Percentiles rank a stretch among this genome's conserved stretches.
These are phyloP conservation scores for Limnephilus auricula DNA, from an alignment of 2,888 invertebrate genomes.

Conservation along the genomic window DNA sequence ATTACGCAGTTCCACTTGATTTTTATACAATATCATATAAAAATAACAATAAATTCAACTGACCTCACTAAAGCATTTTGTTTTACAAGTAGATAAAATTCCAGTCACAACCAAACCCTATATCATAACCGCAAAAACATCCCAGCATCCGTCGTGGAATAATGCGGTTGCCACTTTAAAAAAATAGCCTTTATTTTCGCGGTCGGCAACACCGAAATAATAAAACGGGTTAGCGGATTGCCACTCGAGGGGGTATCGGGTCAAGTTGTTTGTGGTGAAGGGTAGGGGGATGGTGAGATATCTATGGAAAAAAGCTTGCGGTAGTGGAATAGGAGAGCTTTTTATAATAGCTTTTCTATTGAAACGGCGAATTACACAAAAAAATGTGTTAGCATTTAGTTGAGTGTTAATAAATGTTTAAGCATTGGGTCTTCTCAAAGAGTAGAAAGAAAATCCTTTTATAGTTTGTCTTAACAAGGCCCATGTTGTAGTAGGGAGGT, in stretches of 20 bases:
- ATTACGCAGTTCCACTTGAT: neutral
- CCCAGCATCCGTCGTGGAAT: neutral
- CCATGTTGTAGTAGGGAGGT: too few relatives aligned
- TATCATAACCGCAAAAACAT: neutral
- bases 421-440: too few relatives aligned
- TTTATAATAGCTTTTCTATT: neutral
- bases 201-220: constrained; percentile 44
- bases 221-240: constrained; percentile 41
- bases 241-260: constrained; percentile 25
- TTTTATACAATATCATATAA: neutral
- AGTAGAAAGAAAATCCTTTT: too few relatives aligned
- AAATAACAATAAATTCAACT: neutral
- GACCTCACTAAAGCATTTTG: neutral
- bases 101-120: neutral
- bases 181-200: neutral
- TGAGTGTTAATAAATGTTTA: neutral
- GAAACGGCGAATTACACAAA: neutral
- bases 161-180: neutral
- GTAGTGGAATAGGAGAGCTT: neutral
- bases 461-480: too few relatives aligned
- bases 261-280: neutral
- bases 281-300: neutral
- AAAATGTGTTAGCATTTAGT: neutral
- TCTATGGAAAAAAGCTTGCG: neutral
- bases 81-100: neutral